Percentiles rank a stretch among this genome's conserved stretches.
Evolutionary conservation across 2,888 invertebrate species (phyloP).

Genomic region (Polylopha cassiicola): DNA sequence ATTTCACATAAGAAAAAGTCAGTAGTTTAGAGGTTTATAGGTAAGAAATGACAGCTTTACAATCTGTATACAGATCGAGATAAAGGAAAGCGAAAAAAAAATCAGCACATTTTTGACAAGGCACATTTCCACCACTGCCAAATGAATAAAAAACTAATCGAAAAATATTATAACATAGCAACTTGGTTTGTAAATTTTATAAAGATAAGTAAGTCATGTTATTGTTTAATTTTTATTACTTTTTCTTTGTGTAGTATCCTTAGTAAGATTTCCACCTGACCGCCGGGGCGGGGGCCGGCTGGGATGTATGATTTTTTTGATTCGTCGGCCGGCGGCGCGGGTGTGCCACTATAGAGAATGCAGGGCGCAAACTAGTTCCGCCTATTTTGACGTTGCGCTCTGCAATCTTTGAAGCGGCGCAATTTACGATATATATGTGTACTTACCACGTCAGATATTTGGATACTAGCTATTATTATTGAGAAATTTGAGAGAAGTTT

Average conservation of each 20-base stretch:
- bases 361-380: conserved; percentile 70
- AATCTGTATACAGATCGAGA: conserved; percentile 59
- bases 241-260: conserved; percentile 70
- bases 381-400: conserved; percentile 71
- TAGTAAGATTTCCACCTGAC: conserved; percentile 56
- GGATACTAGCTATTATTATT: conserved; percentile 69
- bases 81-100: conserved; percentile 42
- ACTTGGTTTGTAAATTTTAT: conserved; percentile 68
- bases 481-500: conserved; percentile 42
- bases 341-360: conserved; percentile 64
- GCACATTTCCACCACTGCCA: conserved; percentile 78
- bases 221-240: conserved; percentile 70
- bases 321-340: conserved; percentile 35
- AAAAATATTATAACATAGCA: conserved; percentile 49
- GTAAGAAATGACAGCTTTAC: conserved; percentile 74
- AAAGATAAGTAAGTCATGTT: conserved; percentile 71
- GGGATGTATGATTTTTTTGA: conserved; percentile 28
- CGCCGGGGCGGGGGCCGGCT: conserved; percentile 36
- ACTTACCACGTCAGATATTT: conserved; percentile 62
- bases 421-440: conserved; percentile 53
- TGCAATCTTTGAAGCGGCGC: conserved; percentile 72
- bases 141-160: conserved; percentile 56
- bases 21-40: conserved; percentile 65
- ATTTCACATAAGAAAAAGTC: conserved; percentile 68
- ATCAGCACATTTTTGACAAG: conserved; percentile 68